Evolutionary conservation across 2,797 vertebrate species (phyloP), one percentile per base, ranked within the genome.

Genomic region (Girardinus metallicus): DNA sequence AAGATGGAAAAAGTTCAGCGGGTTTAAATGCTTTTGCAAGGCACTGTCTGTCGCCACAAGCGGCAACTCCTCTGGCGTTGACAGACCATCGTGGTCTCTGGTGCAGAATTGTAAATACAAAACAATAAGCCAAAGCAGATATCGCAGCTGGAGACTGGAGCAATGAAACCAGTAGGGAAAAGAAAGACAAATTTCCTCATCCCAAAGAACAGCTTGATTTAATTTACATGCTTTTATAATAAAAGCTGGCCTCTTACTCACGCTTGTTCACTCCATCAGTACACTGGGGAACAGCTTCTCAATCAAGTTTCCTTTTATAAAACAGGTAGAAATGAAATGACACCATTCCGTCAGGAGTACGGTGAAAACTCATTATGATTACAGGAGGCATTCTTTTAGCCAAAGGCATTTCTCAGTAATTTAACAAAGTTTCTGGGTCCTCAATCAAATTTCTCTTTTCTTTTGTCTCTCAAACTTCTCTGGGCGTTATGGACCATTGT

Each of bases 261-360:
- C 9, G 74, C 57, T 77, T 82, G 75, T 87, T 90, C 82, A 80
- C 81, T 71, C 73, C 68, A 82, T 75, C 49, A 12, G 57, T 64
- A 82, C 85, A 75, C 82, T 1, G 0, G 88, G 87, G 91, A 94
- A 76, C 44, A 7, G 77, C 81, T 88, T 78, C 82, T 90, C 91
- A 92, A 93, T 93, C 87, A 89, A 83, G 86, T 90, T 93, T 92
- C 93, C 79, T 93, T 93, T 94, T 91, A 91, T 93, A 91, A 93
- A 91, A 90, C 57, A 3, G 66, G 79, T 87, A 44, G 66, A 90
- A 93, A 89, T 89, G 88, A 93, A 90, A 73, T 91, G 92, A 88
- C 87, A 93, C 86, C 90, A 77, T 92, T 93, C 72, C 84, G 66
- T 83, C 57, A 26, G 83, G 88, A 91, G 85, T 89, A 79, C 86